A percentile compares a stretch with the other conserved stretches of the same genome.
Conservation (phyloP, 2,888 invertebrate genomes). For the Phlogophora meticulosa region DNA sequence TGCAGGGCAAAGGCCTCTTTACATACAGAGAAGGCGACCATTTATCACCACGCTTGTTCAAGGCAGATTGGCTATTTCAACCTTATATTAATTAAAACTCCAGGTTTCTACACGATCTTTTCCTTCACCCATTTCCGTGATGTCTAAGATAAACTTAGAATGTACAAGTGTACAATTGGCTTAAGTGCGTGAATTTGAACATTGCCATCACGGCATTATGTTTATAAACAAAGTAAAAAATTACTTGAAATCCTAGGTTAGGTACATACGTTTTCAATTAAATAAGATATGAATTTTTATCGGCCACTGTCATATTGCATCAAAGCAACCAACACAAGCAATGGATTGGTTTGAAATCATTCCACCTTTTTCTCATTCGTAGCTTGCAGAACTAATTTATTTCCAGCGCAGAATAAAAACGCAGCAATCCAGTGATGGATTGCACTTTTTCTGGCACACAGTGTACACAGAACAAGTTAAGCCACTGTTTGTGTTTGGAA, state of each 20-base stretch:
- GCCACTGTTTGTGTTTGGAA: conserved; percentile 72
- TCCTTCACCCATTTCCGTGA: too few relatives aligned
- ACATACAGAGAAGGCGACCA: too few relatives aligned
- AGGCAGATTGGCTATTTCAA: too few relatives aligned
- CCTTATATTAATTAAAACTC: too few relatives aligned
- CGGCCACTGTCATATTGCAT: neutral
- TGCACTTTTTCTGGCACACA: conserved; percentile 46
- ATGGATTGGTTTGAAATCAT: conserved; percentile 17
- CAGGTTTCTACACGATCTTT: too few relatives aligned
- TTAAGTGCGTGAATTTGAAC: too few relatives aligned
- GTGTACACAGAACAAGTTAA: conserved; percentile 59
- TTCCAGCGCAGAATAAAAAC: conserved; percentile 40
- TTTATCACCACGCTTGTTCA: too few relatives aligned
- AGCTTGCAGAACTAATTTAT: conserved; percentile 44
- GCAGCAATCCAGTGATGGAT: conserved; percentile 46
- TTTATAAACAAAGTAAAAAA: neutral
- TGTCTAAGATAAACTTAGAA: too few relatives aligned
- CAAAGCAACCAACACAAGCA: conserved; percentile 18
- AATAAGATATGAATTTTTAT: neutral
- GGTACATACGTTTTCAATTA: neutral
- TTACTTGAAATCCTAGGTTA: neutral
- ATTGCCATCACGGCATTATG: too few relatives aligned
- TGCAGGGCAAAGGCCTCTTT: too few relatives aligned
- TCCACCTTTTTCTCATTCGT: conserved; percentile 11
- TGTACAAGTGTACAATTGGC: too few relatives aligned